Evolutionary conservation across 1,140 invertebrate genomes (phyloP).

Genomic region (Hylaeus anthracinus): DNA sequence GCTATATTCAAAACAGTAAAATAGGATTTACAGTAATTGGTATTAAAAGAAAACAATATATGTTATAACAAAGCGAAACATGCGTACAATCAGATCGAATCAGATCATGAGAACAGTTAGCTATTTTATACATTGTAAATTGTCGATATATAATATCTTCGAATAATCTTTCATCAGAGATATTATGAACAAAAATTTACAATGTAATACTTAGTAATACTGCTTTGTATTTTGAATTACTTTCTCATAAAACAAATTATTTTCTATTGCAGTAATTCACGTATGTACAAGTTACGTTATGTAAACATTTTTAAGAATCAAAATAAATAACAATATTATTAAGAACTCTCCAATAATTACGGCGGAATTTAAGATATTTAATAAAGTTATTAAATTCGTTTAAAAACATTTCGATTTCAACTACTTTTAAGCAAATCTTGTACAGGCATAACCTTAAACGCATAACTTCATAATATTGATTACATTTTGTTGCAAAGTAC

Average conservation of each 20-base stretch:
- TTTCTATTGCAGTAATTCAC: not conserved
- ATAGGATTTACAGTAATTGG: not conserved
- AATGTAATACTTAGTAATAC: no score
- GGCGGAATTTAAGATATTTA: not conserved
- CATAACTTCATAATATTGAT: not conserved
- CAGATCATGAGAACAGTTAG: not conserved
- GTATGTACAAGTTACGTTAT: not conserved
- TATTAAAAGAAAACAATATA: not conserved
- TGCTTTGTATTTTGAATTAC: no score
- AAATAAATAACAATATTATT: not conserved
- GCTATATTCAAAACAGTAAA: not conserved
- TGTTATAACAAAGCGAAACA: not conserved
- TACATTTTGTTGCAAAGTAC: not conserved
- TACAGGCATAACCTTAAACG: not conserved
- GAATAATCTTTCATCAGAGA: not conserved
- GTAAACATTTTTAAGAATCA: not conserved
- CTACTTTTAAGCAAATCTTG: not conserved
- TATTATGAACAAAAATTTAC: not conserved
- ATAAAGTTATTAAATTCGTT: not conserved
- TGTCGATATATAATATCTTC: not conserved
- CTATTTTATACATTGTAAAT: not conserved
- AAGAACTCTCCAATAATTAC: not conserved
- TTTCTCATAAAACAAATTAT: not conserved
- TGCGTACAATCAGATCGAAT: not conserved
- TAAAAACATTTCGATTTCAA: not conserved